Evolutionary conservation across 1,140 invertebrate species (phyloP), one percentile per base, ranked within the genome.

Genomic region (Penaeus japonicus): DNA sequence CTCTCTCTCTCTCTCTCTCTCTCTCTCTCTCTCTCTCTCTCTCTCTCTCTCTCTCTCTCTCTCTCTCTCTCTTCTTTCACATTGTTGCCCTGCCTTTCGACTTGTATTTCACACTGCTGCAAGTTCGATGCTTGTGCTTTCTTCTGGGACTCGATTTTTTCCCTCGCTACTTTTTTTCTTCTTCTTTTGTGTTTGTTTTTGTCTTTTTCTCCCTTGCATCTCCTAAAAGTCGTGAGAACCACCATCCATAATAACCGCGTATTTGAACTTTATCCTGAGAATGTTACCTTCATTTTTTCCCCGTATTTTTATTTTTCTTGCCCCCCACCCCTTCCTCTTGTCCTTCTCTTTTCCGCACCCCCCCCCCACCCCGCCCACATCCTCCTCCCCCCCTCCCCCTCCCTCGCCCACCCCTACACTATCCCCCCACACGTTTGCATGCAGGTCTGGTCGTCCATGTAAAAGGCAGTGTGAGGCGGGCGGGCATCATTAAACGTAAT

Each of bases 401-500:
- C 80, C 30, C 0, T n/a, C 47, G 10, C 57, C 55, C 81, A 32
- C 5, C 27, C 17, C 53, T 75, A 10, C 30, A 39, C 59, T 39
- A 18, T 73, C 53, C 80, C 47, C 59, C 57, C 53, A 20, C 65
- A 24, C 53, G 87, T 88, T 78, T 75, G 80, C 80, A 59, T 83
- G 80, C 87, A 88, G 55, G 78, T 82, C 59, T 75, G 78, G 47
- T 20, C 80, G 30, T 73, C 87, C 80, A 77, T 88, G 87, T 88
- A 88, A 88, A 84, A 84, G 87, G 87, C 27, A 78, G 87, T 79
- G 54, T 30, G 80, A 88, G 87, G 87, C 87, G 80, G 70, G 80
- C 80, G 75, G 70, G 87, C 87, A 83, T 82, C 87, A 88, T 88
- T 88, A 88, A 88, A 88, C 87, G 80, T 78, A 83, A 82, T 88